Percentiles rank a stretch among this genome's conserved stretches.
These are phyloP conservation scores for Prosopocoilus inquinatus DNA, from an alignment of 2,888 invertebrate genomes.

Conservation along the genomic window DNA sequence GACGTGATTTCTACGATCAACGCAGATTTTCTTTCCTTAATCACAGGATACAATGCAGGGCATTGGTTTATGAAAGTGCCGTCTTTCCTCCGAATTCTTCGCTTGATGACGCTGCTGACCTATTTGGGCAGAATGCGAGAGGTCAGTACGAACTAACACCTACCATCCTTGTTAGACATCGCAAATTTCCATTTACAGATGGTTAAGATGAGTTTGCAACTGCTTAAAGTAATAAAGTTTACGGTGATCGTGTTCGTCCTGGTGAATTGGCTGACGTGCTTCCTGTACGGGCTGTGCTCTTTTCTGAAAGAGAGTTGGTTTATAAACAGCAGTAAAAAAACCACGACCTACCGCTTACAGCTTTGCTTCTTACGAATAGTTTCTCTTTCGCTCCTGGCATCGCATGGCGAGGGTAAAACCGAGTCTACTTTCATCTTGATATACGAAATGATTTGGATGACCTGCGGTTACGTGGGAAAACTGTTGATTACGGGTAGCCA, in stretches of 20 bases:
- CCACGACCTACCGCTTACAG: not conserved
- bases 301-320: not conserved
- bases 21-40: slow-evolving; percentile 30
- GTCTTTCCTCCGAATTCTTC: slow-evolving; percentile 40
- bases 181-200: not conserved
- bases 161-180: not conserved
- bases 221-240: slow-evolving; percentile 22
- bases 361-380: not conserved
- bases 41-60: slow-evolving; percentile 6
- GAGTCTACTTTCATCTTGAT: not conserved
- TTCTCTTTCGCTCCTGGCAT: not conserved
- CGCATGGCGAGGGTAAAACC: not conserved
- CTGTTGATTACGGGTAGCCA: not conserved
- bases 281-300: slow-evolving; percentile 11
- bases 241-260: slow-evolving; percentile 18
- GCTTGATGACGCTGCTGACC: slow-evolving; percentile 37
- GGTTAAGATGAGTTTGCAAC: slow-evolving; percentile 21
- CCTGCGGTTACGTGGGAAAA: not conserved
- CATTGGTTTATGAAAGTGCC: slow-evolving; percentile 34
- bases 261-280: slow-evolving; percentile 23
- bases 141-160: no score
- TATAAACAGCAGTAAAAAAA: not conserved
- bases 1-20: slow-evolving; percentile 43
- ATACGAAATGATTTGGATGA: not conserved
- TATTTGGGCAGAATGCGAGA: slow-evolving; percentile 38